These are phyloP conservation scores for Pachycephala philippinensis DNA, from an alignment of 2,113 vertebrate genomes.

Conservation along the genomic window DNA sequence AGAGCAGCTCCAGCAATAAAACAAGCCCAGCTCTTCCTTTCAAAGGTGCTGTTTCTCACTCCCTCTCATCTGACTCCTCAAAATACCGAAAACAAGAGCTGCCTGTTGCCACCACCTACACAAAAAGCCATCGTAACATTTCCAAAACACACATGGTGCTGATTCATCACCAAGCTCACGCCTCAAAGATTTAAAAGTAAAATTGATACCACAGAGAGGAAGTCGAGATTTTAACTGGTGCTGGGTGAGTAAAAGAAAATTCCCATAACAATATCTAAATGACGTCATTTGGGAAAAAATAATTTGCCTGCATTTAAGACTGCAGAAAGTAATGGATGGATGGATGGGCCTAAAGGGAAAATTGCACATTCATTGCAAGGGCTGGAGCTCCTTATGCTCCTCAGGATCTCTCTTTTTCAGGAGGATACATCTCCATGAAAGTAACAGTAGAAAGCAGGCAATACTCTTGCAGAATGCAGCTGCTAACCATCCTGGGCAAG, in stretches of 20 bases:
- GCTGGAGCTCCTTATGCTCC: not conserved
- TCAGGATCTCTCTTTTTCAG: not conserved
- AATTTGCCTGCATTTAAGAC: not conserved
- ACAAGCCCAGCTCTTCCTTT: not conserved
- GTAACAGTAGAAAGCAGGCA: not conserved
- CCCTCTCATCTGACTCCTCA: not conserved
- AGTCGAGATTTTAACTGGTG: not conserved
- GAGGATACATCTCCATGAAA: not conserved
- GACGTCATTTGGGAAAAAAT: not conserved
- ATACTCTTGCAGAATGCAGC: not conserved
- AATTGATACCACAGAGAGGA: not conserved
- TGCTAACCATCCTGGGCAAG: not conserved
- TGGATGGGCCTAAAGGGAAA: not conserved
- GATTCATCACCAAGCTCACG: not conserved
- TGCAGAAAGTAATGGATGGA: rapidly evolving
- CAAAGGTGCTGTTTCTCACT: not conserved
- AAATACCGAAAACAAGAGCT: not conserved
- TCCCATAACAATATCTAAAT: not conserved
- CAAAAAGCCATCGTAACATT: not conserved
- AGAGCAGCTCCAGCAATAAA: not conserved
- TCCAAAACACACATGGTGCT: not conserved
- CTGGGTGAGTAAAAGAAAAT: not conserved
- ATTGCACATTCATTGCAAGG: not conserved
- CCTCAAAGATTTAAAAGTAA: not conserved
- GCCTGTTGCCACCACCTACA: not conserved